Evolutionary conservation across 2,888 invertebrate species (phyloP), one percentile per base, ranked within the genome.

Genomic region (Megalurothrips usitatus): DNA sequence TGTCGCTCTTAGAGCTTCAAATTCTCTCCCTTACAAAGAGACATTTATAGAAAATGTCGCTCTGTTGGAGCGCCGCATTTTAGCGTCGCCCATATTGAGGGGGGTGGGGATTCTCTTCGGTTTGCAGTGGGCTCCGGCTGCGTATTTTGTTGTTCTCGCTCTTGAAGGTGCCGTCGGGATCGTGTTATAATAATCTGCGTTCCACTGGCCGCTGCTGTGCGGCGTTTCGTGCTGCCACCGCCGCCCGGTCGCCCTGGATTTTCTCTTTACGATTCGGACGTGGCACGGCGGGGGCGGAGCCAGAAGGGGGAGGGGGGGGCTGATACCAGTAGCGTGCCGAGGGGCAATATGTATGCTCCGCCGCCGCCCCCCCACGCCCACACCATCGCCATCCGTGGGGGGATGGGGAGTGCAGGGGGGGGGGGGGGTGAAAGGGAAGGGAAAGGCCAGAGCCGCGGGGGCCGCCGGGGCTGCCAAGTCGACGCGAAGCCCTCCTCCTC

Each of bases 321-420:
- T 75, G 26, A 43, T 43, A 6, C 34, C 26, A 12, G 23, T 75
- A 26, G 68, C 68, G 68, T 75, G 68, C 6, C 12, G 68, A 23
- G 68, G 68, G 26, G 68, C 26, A 75, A 75, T 75, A 75, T 75
- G 68, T 75, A 75, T 17, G 52, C 68, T 14, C 58, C 52, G 14
- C 52, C 19, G 1, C 52, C 52, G 12, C 14, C 49, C 49, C 49
- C 49, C 49, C 49, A 49, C 49, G 10, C 49, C 49, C 49, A 11
- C 49, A 9, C 49, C 49, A 11, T 52, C 8, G 52, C 52, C n/a
- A n/a, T n/a, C n/a, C 19, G 58, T 19, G 58, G 14, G 17, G 58
- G 68, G n/a, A 23, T 26, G 68, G 68, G 23, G 68, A 26, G 6
- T 52, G 52, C 2, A 23, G 68, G 68, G 52, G 52, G 52, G 6